Base-by-base conservation (phyloP, 2,888 invertebrate species). In the Tinea semifulvella region DNA sequence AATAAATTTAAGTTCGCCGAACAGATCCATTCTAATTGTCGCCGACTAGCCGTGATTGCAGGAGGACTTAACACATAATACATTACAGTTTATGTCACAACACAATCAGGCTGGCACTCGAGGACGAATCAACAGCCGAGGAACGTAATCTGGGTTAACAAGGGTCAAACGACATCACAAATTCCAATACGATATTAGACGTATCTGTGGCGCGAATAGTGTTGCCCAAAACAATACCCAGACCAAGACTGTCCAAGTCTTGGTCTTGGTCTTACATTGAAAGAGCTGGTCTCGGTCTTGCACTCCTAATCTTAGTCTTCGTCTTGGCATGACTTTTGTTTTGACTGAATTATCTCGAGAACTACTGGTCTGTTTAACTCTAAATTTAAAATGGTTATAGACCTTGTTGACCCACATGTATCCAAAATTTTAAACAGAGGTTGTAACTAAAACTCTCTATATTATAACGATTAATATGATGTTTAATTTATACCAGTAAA, bases 131-230 rank as follows among this genome's bases (percentile, higher is more conserved):
- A 79, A 77, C 80, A 74, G 79, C 68, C 76, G 79, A 75, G 80
- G 68, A 74, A 70, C 80, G 84, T 86, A 86, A 86, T 86, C 86
- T 86, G 84, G 86, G 86, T 87, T 86, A 87, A 87, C 85, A 83
- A 86, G 85, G 86, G 86, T 87, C 86, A 86, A 87, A 85, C 85
- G 84, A 83, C 85, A 83, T 83, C 84, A 84, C 84, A 85, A 83
- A 85, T 86, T 85, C 85, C 85, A 84, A 82, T 83, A 83, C 81
- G 83, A 81, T 77, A 81, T 82, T 81, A 81, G 77, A 82, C 73
- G 74, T 77, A 80, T 80, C 80, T 75, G 76, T 75, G 74, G 76
- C 79, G 77, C 71, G 75, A 77, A 77, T 76, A 77, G 70, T 31
- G 31, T 14, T n/a, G 11, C n/a, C 11, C 31, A 6, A 4, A 10